Conservation (phyloP, 1,140 invertebrate genomes). For the Chrysopa pallens region DNA sequence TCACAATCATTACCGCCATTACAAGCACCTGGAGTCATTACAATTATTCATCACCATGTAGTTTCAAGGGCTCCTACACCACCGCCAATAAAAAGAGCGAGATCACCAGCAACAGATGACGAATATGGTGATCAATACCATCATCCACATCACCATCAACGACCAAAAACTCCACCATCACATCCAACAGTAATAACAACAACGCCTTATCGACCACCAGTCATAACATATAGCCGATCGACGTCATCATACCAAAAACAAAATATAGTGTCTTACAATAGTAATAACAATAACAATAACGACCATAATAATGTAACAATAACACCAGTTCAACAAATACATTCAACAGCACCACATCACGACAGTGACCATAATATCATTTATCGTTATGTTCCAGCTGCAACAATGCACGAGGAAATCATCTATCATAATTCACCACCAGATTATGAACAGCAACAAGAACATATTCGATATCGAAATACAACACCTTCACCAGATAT, state of each 20-base stretch:
- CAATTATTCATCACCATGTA: constrained; percentile 22
- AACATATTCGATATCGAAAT: not conserved
- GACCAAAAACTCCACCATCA: constrained; percentile 9
- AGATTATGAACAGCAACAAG: too few species aligned
- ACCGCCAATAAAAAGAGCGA: constrained; percentile 1
- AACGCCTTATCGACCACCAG: constrained; percentile 20
- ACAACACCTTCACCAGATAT: constrained; percentile 8
- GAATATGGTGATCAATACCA: constrained; percentile 15
- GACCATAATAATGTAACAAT: too few species aligned
- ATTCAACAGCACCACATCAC: too few species aligned
- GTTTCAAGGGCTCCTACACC: constrained; percentile 8
- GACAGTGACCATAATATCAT: too few species aligned
- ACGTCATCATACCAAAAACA: constrained; percentile 1
- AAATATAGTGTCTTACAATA: too few species aligned
- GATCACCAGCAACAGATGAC: constrained; percentile 17
- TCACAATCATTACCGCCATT: constrained; percentile 60
- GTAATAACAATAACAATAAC: too few species aligned
- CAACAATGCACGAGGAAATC: constrained; percentile 1
- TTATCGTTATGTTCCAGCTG: not conserved
- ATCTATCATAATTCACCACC: constrained; percentile 1
- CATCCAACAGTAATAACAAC: constrained; percentile 14
- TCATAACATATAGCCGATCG: constrained; percentile 8
- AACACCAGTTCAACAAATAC: not conserved
- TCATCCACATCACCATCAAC: constrained; percentile 6
- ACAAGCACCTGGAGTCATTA: constrained; percentile 41